These are phyloP conservation scores for Polymixis lichenea DNA, from an alignment of 2,888 invertebrate species.

Conservation along the genomic window DNA sequence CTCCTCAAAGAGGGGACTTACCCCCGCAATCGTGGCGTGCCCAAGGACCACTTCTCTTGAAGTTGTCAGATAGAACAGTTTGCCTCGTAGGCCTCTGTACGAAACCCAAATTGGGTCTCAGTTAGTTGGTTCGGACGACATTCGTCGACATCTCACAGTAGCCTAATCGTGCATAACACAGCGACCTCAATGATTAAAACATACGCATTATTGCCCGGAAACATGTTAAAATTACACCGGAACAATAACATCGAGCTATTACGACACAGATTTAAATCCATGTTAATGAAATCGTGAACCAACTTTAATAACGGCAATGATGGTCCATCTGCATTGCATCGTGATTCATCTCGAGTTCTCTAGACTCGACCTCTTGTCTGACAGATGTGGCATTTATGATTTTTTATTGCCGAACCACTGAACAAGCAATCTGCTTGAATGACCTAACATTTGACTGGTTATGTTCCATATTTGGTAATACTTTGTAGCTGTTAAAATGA, in stretches of 20 bases:
- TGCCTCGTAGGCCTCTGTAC: no score
- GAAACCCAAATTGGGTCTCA: no score
- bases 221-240: constrained; percentile 58
- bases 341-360: constrained; percentile 56
- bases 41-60: no score
- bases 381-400: constrained; percentile 59
- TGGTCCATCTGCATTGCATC: constrained; percentile 39
- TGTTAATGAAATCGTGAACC: constrained; percentile 63
- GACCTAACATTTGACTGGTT: constrained; percentile 57
- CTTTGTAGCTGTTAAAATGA: constrained; percentile 36
- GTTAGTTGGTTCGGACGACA: no score
- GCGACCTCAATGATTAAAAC: constrained; percentile 27
- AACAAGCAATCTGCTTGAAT: constrained; percentile 52
- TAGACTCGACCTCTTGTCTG: constrained; percentile 48
- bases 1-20: no score
- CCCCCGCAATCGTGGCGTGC: no score
- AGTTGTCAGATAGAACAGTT: no score
- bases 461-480: constrained; percentile 53
- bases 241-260: constrained; percentile 47
- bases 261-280: constrained; percentile 35
- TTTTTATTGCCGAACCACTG: constrained; percentile 54
- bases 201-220: constrained; percentile 48
- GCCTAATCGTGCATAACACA: constrained; percentile 9
- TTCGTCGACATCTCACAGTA: no score
- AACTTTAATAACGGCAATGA: constrained; percentile 35